These are phyloP conservation scores for Sminthurides bifidus DNA, from an alignment of 1,140 invertebrate species.

Conservation along the genomic window DNA sequence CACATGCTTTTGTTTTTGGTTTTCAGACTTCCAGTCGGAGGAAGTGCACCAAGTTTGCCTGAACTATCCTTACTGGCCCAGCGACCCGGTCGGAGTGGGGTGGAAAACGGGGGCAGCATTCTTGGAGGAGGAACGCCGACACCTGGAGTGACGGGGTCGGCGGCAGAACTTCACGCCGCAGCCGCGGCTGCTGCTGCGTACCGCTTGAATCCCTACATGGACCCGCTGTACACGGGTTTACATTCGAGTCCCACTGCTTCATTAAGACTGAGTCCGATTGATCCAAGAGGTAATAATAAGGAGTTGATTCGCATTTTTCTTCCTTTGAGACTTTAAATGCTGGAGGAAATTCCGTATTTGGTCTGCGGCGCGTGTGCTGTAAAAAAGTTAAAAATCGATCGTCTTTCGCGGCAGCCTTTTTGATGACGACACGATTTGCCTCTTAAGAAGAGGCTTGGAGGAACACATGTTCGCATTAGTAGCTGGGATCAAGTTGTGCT, in stretches of 20 bases:
- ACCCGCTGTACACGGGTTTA: slow-evolving; percentile 51
- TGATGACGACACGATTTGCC: too few relatives aligned
- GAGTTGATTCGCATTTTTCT: too few relatives aligned
- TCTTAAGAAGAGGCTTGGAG: too few relatives aligned
- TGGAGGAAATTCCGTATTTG: too few relatives aligned
- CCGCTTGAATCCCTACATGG: slow-evolving; percentile 54
- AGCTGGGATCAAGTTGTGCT: too few relatives aligned
- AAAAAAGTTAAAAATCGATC: too few relatives aligned
- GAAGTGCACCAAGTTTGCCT: slow-evolving; percentile 33
- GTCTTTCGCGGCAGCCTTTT: too few relatives aligned
- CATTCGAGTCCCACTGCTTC: slow-evolving; percentile 44
- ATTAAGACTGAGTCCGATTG: slow-evolving; percentile 38
- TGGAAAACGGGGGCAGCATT: slow-evolving; percentile 32
- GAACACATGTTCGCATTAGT: too few relatives aligned
- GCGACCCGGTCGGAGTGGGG: slow-evolving; percentile 33
- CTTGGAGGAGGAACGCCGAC: slow-evolving; percentile 17
- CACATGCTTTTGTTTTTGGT: slow-evolving; percentile 2
- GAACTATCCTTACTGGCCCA: slow-evolving; percentile 39
- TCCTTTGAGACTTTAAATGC: too few relatives aligned
- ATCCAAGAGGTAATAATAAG: slow-evolving; percentile 36
- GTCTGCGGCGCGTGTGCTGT: too few relatives aligned
- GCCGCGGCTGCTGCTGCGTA: slow-evolving; percentile 41
- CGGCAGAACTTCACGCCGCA: slow-evolving; percentile 35
- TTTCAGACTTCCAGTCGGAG: slow-evolving; percentile 34
- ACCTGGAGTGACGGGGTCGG: slow-evolving; percentile 28